phyloP scores from a whole-genome alignment of 1,140 invertebrate species.

The Bradynema listronoti region DNA sequence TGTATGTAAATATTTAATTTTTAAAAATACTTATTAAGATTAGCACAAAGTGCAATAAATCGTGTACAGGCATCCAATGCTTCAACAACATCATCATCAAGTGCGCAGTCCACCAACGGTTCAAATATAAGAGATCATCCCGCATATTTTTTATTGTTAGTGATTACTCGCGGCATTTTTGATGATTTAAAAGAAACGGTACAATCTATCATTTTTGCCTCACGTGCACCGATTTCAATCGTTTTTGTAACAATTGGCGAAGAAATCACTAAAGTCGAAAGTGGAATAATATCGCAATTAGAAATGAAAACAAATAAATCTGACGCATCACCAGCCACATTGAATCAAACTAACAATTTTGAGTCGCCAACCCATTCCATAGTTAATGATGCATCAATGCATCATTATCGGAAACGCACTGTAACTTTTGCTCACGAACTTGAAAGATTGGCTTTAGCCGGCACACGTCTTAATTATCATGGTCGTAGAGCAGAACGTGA shows the following conservation, averaged over 20 bases:
- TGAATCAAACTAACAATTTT: too few relatives aligned
- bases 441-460: slow-evolving; percentile 46
- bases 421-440: slow-evolving; percentile 36
- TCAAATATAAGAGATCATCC: neutral
- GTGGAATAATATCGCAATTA: too few relatives aligned
- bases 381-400: too few relatives aligned
- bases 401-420: neutral
- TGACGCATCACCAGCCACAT: too few relatives aligned
- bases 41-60: slow-evolving; percentile 43
- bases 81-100: neutral
- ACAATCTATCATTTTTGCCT: slow-evolving; percentile 51
- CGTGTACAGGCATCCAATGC: slow-evolving; percentile 17
- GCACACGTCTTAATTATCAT: slow-evolving; percentile 47
- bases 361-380: too few relatives aligned
- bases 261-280: too few relatives aligned
- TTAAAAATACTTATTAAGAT: too few relatives aligned
- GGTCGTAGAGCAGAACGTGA: slow-evolving; percentile 49
- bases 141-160: slow-evolving; percentile 42
- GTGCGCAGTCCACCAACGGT: neutral
- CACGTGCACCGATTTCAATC: slow-evolving; percentile 47
- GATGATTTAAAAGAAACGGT: slow-evolving; percentile 53
- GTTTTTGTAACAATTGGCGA: slow-evolving; percentile 51
- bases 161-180: slow-evolving; percentile 48
- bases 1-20: too few relatives aligned
- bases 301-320: too few relatives aligned